Base-by-base conservation (phyloP, 2,888 invertebrate genomes). In the Harpagoxenus sublaevis region DNA sequence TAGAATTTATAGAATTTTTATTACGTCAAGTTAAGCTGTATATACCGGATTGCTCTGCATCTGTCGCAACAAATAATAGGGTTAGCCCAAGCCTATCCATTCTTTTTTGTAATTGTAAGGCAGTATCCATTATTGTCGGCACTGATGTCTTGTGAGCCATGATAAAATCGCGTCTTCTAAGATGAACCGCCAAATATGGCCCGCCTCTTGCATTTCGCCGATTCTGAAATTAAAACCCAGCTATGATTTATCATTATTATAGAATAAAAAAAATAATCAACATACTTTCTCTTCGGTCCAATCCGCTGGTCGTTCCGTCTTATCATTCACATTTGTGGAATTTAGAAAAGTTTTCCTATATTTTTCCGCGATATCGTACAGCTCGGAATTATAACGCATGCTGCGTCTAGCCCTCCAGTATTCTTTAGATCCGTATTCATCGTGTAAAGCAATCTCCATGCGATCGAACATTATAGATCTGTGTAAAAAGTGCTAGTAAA, bases 321-420 rank as follows among this genome's bases (percentile, higher is more conserved):
- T 95, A 94, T 97, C 97, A 1, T 86, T 84, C 51, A 95, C 94
- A 92, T 96, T 96, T 18, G 95, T 95, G 0, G 98, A 98, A 92
- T 97, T 96, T n/a, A 98, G 95, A 91, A 96, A 95, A 28, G 94
- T 92, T 71, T 92, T 91, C 63, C 98, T 96, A 94, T 97, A 99
- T 15, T 96, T 94, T 77, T 96, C 96, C 0, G 98, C 99, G 53
- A 97, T 96, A 68, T 96, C 89, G 12, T 96, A 94, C 0, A 99
- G 96, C 23, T 96, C 94, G 71, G 96, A 95, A 84, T 97, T 97
- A 94, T 99, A 99, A 90, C 98, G 96, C 98, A 99, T 98, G 92
- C 99, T 99, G 90, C 98, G 96, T 85, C 98, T 96, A 31, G 97
- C 98, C 89, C 96, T 95, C 99, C 99, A 99, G 94, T 98, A 99